phyloP scores from a whole-genome alignment of 2,888 invertebrate genomes.

The Disparrhopalites patrizii region DNA sequence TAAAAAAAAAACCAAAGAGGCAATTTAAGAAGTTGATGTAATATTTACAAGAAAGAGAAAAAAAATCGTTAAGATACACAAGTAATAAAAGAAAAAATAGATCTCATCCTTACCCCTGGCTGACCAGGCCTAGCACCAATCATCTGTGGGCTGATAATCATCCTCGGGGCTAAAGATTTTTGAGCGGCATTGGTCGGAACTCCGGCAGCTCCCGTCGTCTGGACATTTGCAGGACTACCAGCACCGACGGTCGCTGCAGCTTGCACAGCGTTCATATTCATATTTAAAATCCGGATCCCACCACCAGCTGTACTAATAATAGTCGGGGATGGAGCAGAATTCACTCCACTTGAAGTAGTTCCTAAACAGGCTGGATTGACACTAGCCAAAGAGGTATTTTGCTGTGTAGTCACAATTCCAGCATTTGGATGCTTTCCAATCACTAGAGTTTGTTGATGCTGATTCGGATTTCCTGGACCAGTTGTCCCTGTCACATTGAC shows the following conservation, averaged over 20 bases:
- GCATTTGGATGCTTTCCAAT: constrained; percentile 4
- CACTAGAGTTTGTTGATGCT: neutral
- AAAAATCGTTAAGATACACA: constrained; percentile 6
- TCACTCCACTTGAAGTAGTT: constrained; percentile 16
- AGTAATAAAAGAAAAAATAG: neutral
- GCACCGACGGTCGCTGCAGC: constrained; percentile 38
- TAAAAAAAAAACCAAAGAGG: constrained; percentile 21
- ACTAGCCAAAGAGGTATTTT: neutral
- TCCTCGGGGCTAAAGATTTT: constrained; percentile 64
- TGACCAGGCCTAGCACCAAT: constrained; percentile 76
- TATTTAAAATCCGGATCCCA: constrained; percentile 41
- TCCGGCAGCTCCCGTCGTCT: constrained; percentile 50
- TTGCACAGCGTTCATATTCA: constrained; percentile 40
- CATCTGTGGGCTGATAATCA: constrained; percentile 77
- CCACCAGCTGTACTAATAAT: constrained; percentile 36
- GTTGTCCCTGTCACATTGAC: constrained; percentile 4
- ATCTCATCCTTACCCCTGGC: constrained; percentile 68
- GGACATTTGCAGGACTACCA: constrained; percentile 32
- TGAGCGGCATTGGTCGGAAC: constrained; percentile 61
- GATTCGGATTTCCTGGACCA: neutral
- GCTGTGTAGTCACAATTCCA: neutral
- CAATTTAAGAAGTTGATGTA: constrained; percentile 20
- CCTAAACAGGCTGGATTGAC: neutral
- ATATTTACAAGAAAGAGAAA: constrained; percentile 11
- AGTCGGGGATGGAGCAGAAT: constrained; percentile 27